Evolutionary conservation across 2,888 invertebrate genomes (phyloP), one percentile per base, ranked within the genome.

Genomic region (Andrena chrysosceles): DNA sequence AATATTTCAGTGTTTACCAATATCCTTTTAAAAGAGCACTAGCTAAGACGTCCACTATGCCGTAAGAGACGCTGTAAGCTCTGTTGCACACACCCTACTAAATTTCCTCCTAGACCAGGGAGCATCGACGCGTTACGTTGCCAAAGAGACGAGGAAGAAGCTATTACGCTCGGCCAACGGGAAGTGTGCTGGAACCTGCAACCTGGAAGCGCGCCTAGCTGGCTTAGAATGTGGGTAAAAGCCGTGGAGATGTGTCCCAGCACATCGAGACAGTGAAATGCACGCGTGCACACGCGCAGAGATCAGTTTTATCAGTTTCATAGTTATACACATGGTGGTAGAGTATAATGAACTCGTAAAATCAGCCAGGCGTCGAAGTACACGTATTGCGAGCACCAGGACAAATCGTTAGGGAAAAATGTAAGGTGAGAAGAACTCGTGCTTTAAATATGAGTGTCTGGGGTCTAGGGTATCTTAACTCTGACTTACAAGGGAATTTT

Each of bases 191-290:
- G 67, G 29, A 73, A 77, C 54, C 33, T 63, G 3, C 10, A 64
- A 60, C 64, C 69, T 79, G 81, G 66, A 81, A 81, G 73, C 48
- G 60, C 79, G 49, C 42, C 63, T 67, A 54, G 1, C 16, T 2
- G 33, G 7, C 52, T 7, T 66, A 29, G 31, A 74, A 59, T 60
- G 35, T 56, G 52, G 66, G 64, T 49, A 64, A 80, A 35, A 77
- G 81, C 49, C 59, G 48, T 26, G 64, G 5, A 33, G 26, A 72
- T 59, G 64, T 72, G 62, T 29, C 35, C 49, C 49, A 49, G 69
- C 35, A 69, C 85, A 60, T 64, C 69, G 70, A 59, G 70, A 71
- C 49, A 69, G 56, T 56, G 56, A 56, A 56, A 56, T 20, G 23
- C 56, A 23, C 52, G 20, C 52, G 20, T 10, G 54, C 23, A 56